phyloP scores from a whole-genome alignment of 2,797 vertebrate species.

The Xyrichtys novacula region DNA sequence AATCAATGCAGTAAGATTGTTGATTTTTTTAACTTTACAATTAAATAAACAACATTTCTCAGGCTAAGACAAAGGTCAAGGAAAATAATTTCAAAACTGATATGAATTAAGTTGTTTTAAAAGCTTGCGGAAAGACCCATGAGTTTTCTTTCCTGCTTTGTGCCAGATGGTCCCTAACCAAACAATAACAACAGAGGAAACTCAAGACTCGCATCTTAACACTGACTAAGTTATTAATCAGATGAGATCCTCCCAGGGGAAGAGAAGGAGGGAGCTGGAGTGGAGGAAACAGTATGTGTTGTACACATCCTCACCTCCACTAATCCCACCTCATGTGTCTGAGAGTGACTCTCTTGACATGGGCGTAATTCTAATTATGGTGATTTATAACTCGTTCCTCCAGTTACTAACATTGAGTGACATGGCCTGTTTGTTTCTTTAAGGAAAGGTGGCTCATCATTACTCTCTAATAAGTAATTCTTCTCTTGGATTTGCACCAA shows the following conservation, averaged over 20 bases:
- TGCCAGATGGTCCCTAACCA: neutral
- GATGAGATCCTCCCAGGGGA: conserved; percentile 20
- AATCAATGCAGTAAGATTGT: no score
- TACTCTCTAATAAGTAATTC: conserved; percentile 28
- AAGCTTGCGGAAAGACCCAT: no score
- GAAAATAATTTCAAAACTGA: no score
- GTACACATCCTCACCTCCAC: conserved; percentile 63
- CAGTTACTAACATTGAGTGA: conserved; percentile 57
- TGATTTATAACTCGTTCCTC: conserved; percentile 75
- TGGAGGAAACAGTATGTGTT: conserved; percentile 57
- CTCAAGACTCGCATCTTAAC: conserved; percentile 24
- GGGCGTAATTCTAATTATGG: conserved; percentile 71
- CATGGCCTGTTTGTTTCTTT: conserved; percentile 33
- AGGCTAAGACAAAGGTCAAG: no score
- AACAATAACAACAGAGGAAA: conserved; percentile 10
- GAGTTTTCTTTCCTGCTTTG: no score
- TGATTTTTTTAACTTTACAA: no score
- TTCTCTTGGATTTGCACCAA: conserved; percentile 42
- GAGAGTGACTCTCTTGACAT: conserved; percentile 62
- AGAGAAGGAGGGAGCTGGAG: neutral
- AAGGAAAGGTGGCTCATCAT: conserved; percentile 28
- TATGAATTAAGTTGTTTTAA: no score
- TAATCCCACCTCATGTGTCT: conserved; percentile 59
- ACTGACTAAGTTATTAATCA: conserved; percentile 43
- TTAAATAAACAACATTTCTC: no score